phyloP scores from a whole-genome alignment of 2,113 vertebrate species.

The Engystomops pustulosus region DNA sequence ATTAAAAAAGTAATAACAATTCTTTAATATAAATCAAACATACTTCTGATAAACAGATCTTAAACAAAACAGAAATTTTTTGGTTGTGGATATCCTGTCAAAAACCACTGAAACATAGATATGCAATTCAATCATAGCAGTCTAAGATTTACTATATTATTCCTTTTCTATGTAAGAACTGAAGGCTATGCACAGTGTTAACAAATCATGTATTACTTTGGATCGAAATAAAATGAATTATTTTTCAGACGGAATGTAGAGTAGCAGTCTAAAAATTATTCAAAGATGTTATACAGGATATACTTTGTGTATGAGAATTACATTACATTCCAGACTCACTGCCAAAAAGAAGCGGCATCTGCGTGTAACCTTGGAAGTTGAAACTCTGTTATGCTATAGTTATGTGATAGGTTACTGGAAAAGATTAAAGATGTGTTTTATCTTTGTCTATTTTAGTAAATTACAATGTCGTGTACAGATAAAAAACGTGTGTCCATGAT shows the following conservation, averaged over 20 bases:
- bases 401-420: too few relatives aligned
- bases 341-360: background rate
- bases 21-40: too few relatives aligned
- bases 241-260: constrained; percentile 32
- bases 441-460: too few relatives aligned
- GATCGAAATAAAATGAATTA: constrained; percentile 40
- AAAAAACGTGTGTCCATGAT: too few relatives aligned
- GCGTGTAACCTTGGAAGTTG: background rate
- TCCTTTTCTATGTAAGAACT: background rate
- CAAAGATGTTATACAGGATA: constrained; percentile 18
- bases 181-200: constrained; percentile 23
- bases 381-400: background rate
- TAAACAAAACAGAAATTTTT: too few relatives aligned
- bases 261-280: constrained; percentile 39
- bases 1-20: background rate
- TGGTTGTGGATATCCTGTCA: background rate
- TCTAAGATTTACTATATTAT: background rate
- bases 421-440: too few relatives aligned
- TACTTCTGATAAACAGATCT: background rate
- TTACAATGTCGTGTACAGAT: too few relatives aligned
- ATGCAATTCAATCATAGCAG: background rate
- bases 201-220: constrained; percentile 30
- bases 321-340: background rate
- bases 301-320: background rate
- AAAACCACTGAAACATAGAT: background rate